Base-by-base conservation (phyloP, 2,888 invertebrate species). In the Temnothorax rugatulus region DNA sequence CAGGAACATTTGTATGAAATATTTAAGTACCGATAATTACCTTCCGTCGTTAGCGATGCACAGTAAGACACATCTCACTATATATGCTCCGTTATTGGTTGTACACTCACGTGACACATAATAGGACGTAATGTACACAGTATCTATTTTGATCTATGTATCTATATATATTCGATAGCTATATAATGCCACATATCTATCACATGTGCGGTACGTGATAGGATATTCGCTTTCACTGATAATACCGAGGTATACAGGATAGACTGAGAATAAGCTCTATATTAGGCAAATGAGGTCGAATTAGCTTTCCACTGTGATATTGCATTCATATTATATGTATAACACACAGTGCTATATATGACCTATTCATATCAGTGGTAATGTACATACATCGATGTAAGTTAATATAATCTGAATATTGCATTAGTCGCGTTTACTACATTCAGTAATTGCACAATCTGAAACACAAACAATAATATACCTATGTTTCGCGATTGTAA, bases 101-200 rank as follows among this genome's bases (percentile, higher is more conserved):
- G 25, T 38, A 38, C 2, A 13, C 59, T 59, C 79, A 59, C 25
- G 79, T 47, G 79, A 73, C 73, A 47, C 15, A 21, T 73, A 81
- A 73, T 81, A 73, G 59, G 21, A 81, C 73, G 25, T 50, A 47
- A 71, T 79, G 47, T 34, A 59, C 47, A 73, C 59, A 73, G 18
- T 71, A 81, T 71, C 73, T 59, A 79, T 81, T 81, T 71, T 73
- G 73, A 81, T 69, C 71, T 69, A 69, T 81, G 25, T 81, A 81
- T 59, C 59, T 44, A 44, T 41, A 44, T 44, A 44, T 41, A 44
- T 73, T 59, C 25, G 57, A 59, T 81, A 73, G 47, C 47, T 73
- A 38, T 59, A 73, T 73, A 73, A 73, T 59, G 38, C 47, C 74
- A 73, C 38, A 44, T 81, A 73, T 73, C 57, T 59, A 59, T 71